These are phyloP conservation scores for Oligia fasciuncula DNA, from an alignment of 2,888 invertebrate species.

Conservation along the genomic window DNA sequence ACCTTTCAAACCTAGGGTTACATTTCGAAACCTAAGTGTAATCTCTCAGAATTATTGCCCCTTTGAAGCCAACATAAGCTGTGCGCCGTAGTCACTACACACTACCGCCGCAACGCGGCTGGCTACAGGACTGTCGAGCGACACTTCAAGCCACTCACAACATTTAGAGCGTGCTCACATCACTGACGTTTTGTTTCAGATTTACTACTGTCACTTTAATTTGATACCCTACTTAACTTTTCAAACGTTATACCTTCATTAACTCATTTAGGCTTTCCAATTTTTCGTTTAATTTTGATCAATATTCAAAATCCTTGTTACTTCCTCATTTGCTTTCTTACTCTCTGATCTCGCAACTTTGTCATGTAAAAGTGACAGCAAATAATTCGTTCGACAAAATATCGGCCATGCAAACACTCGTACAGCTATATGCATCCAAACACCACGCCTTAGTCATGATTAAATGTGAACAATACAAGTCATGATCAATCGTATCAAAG, in stretches of 20 bases:
- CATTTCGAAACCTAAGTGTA: constrained; percentile 70
- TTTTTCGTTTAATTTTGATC: constrained; percentile 29
- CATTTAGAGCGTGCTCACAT: constrained; percentile 58
- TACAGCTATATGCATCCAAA: constrained; percentile 64
- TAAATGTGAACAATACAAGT: constrained; percentile 60
- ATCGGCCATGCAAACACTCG: constrained; percentile 48
- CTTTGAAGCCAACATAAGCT: constrained; percentile 86
- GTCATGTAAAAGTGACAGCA: constrained; percentile 33
- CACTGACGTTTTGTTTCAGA: constrained; percentile 37
- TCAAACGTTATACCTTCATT: neutral
- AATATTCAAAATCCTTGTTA: neutral
- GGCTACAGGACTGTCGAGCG: constrained; percentile 84
- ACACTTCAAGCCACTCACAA: constrained; percentile 84
- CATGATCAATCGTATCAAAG: constrained; percentile 63
- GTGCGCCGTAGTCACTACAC: constrained; percentile 88
- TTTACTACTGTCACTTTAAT: constrained; percentile 38
- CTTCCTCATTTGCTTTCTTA: neutral
- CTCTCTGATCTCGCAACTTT: neutral
- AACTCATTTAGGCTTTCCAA: constrained; percentile 40
- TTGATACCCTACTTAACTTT: neutral
- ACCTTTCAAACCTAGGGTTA: constrained; percentile 63
- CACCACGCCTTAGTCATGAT: constrained; percentile 65
- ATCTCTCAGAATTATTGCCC: constrained; percentile 82
- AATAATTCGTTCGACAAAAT: constrained; percentile 44
- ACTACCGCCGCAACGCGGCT: constrained; percentile 79